A percentile compares a stretch with the other conserved stretches of the same genome.
Evolutionary conservation across 2,888 invertebrate genomes (phyloP).

Genomic region (Drosophila affinis): DNA sequence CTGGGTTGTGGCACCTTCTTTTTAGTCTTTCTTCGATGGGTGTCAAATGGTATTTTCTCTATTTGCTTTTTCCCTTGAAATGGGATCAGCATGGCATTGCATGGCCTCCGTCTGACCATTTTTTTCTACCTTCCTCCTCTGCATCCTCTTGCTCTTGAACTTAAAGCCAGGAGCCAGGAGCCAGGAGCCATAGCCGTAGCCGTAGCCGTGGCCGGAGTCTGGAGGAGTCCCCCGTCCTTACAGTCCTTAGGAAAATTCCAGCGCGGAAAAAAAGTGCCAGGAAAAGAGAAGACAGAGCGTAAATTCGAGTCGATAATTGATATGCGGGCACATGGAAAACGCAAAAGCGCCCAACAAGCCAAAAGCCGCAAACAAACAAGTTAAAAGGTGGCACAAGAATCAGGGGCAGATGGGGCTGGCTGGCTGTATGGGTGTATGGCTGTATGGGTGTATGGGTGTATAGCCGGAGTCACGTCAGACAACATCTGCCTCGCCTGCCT

Average conservation of each 20-base stretch:
- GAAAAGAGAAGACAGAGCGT: conserved; percentile 16
- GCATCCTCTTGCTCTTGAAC: conserved; percentile 62
- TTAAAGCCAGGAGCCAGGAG: conserved; percentile 50
- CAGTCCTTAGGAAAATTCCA: conserved; percentile 1
- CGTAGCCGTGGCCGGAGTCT: background rate
- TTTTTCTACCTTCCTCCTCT: conserved; percentile 14
- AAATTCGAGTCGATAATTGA: conserved; percentile 75
- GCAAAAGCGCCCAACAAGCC: conserved; percentile 63
- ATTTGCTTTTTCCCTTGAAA: conserved; percentile 46
- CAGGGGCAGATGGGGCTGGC: background rate
- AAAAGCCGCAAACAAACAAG: conserved; percentile 72
- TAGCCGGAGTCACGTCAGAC: background rate
- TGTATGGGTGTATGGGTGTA: no score
- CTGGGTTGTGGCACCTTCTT: conserved; percentile 19
- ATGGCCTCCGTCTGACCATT: conserved; percentile 4
- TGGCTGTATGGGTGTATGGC: background rate
- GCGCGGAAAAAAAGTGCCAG: conserved; percentile 1
- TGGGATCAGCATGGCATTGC: conserved; percentile 47
- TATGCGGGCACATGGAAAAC: conserved; percentile 64
- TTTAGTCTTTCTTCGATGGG: conserved; percentile 37
- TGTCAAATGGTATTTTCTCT: conserved; percentile 46
- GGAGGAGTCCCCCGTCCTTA: background rate
- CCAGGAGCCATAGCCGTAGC: no score
- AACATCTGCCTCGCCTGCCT: background rate
- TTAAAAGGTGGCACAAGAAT: conserved; percentile 40